Evolutionary conservation across 2,797 vertebrate species (phyloP).

Genomic region (Gorsachius magnificus): DNA sequence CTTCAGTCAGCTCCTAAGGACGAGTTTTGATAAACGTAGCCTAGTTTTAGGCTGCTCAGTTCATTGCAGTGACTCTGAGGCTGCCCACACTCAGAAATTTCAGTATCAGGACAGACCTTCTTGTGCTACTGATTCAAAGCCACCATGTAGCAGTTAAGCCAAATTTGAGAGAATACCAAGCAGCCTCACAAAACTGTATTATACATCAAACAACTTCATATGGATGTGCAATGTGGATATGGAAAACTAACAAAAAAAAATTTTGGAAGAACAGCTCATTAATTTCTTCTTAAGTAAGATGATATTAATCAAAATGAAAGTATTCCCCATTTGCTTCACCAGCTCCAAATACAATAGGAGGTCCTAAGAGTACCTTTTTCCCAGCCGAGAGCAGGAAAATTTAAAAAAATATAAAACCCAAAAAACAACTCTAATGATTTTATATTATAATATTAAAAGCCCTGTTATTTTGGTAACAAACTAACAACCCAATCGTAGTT

Average conservation of each 20-base stretch:
- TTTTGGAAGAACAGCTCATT: neutral
- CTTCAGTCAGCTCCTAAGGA: neutral
- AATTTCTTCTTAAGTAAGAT: constrained; percentile 1
- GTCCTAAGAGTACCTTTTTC: neutral
- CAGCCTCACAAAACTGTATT: neutral
- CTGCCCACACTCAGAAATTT: neutral
- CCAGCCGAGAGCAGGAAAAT: neutral
- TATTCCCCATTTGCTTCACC: neutral
- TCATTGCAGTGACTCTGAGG: neutral
- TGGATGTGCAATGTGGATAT: neutral
- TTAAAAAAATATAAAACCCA: neutral
- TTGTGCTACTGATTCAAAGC: neutral
- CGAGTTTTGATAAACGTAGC: neutral
- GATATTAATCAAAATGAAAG: constrained; percentile 31
- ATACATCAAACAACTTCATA: neutral
- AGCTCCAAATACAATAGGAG: neutral
- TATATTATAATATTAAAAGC: neutral
- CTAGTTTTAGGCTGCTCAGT: neutral
- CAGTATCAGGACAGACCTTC: neutral
- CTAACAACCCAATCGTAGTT: neutral
- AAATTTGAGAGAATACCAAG: neutral
- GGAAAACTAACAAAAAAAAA: neutral
- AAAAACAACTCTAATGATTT: neutral
- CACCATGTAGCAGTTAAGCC: neutral
- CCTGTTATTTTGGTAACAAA: neutral